A percentile compares a stretch with the other conserved stretches of the same genome.
These are phyloP conservation scores for Lepidonotus clava DNA, from an alignment of 2,888 invertebrate genomes.

Conservation along the genomic window DNA sequence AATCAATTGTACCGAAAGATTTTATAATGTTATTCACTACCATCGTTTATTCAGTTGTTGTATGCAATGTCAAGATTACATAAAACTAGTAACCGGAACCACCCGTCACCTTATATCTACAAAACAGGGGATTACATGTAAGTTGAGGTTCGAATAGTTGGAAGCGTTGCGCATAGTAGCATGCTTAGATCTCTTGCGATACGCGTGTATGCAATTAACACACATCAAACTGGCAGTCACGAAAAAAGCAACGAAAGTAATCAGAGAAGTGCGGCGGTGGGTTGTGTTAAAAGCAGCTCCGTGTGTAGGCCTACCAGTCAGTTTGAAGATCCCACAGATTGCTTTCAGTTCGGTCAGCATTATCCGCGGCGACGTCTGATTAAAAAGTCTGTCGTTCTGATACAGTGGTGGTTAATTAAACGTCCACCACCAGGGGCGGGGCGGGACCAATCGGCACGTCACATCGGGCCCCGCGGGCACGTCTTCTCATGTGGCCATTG, in stretches of 20 bases:
- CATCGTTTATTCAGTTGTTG: no score
- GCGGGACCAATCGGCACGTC: background rate
- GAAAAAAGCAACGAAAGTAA: conserved; percentile 9
- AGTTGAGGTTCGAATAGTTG: no score
- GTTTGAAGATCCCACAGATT: conserved; percentile 8
- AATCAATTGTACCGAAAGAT: no score
- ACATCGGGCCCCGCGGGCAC: background rate
- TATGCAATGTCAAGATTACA: no score
- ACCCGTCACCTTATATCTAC: no score
- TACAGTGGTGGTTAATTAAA: conserved; percentile 10
- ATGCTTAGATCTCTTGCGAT: no score
- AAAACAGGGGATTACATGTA: no score
- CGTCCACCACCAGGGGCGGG: background rate
- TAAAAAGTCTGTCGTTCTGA: background rate
- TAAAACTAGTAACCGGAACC: no score
- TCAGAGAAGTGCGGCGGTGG: background rate
- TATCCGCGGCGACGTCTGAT: background rate
- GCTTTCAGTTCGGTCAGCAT: background rate
- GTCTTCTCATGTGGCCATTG: background rate
- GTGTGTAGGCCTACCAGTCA: conserved; percentile 16
- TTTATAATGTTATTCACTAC: no score
- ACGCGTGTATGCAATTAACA: no score
- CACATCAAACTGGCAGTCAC: background rate
- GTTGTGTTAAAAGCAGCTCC: conserved; percentile 17
- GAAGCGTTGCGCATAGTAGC: no score